phyloP scores from a whole-genome alignment of 1,140 invertebrate species.

The Venturia canescens region DNA sequence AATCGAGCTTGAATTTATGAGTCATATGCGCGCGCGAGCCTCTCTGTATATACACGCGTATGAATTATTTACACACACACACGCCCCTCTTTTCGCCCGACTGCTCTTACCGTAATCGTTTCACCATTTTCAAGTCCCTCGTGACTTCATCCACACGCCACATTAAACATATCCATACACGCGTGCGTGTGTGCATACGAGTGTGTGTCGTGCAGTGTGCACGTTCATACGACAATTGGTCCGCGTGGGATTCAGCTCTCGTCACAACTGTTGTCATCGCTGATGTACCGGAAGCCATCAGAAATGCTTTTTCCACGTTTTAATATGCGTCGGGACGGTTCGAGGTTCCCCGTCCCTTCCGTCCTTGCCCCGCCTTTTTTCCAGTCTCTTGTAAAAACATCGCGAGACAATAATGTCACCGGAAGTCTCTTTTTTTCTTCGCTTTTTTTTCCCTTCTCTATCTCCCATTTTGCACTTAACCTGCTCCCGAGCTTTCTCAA shows the following conservation, averaged over 20 bases:
- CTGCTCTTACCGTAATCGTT: constrained; percentile 27
- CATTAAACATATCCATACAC: not conserved
- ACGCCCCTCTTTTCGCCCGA: not conserved
- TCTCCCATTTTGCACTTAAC: not conserved
- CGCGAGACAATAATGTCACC: constrained; percentile 45
- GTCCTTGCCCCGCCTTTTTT: not conserved
- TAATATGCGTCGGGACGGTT: constrained; percentile 50
- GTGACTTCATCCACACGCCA: constrained; percentile 24
- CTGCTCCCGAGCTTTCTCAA: not conserved
- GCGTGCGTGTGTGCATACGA: too few relatives aligned
- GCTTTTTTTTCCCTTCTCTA: not conserved
- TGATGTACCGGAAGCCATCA: constrained; percentile 49
- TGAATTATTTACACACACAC: not conserved
- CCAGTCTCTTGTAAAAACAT: constrained; percentile 45
- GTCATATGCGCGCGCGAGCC: not conserved
- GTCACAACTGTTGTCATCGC: constrained; percentile 26
- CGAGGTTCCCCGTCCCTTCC: constrained; percentile 22
- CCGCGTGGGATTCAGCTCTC: constrained; percentile 23
- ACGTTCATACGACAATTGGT: too few relatives aligned
- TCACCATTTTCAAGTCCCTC: constrained; percentile 3
- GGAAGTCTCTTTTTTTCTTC: constrained; percentile 14
- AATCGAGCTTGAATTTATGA: constrained; percentile 30
- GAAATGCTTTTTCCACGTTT: constrained; percentile 52
- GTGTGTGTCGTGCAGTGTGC: too few relatives aligned
- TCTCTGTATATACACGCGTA: not conserved